phyloP scores from a whole-genome alignment of 2,113 vertebrate genomes.

The Formicarius rufipectus region DNA sequence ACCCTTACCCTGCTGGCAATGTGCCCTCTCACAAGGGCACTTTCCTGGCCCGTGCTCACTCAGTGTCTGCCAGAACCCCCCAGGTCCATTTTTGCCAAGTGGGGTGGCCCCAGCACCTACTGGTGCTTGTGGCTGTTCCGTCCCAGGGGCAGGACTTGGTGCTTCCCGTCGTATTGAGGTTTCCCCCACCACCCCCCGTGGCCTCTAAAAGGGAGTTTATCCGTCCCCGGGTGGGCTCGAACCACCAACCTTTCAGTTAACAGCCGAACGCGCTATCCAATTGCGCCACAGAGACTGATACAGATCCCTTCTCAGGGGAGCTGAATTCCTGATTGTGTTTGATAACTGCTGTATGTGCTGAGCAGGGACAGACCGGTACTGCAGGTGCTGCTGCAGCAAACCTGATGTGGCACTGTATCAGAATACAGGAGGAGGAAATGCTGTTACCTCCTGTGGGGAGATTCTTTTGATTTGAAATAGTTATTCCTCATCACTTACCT shows the following conservation, averaged over 20 bases:
- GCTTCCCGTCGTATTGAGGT: accelerated
- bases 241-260: slow-evolving; percentile 84
- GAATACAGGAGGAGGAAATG: neutral
- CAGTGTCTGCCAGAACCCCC: neutral
- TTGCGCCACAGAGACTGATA: slow-evolving; percentile 75
- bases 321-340: accelerated
- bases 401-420: accelerated
- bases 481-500: neutral
- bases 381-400: neutral
- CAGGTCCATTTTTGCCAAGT: neutral
- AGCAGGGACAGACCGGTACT: accelerated
- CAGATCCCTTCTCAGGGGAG: accelerated
- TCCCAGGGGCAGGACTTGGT: neutral
- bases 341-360: accelerated
- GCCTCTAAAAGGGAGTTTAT: neutral
- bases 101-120: accelerated
- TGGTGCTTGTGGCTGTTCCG: neutral
- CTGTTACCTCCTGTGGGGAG: neutral
- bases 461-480: neutral
- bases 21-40: neutral
- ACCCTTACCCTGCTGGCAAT: neutral
- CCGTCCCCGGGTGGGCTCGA: slow-evolving; percentile 79
- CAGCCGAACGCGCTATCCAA: slow-evolving; percentile 76
- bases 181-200: too few relatives aligned
- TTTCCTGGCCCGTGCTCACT: neutral